Evolutionary conservation across 2,888 invertebrate genomes (phyloP), one percentile per base, ranked within the genome.

Genomic region (Tetranychus piercei): DNA sequence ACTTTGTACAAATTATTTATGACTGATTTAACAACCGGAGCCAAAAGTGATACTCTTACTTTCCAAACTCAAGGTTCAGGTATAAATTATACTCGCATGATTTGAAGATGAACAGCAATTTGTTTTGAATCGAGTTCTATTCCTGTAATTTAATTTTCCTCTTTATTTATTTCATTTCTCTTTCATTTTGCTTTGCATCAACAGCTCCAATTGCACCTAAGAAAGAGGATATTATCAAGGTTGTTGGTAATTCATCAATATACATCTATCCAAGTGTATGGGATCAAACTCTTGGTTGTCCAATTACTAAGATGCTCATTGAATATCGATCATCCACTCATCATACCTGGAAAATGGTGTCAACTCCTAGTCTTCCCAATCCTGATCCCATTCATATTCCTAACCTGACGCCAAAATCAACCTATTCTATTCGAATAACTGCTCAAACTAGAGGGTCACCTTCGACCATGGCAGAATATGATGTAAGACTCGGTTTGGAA

Each of bases 1-100:
- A 92, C 94, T 18, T 87, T 91, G 81, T 95, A 95, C 83, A 93
- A 94, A 82, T 88, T 95, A 78, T 92, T 92, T 81, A 91, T 94
- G 44, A 91, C 91, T 11, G 94, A 94, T 77, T 91, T 92, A 82
- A 95, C 95, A 81, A 89, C 82, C 34, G 82, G 83, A 22, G 79
- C 79, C 15, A 80, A 81, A 72, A 82, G 82, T 73, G 80, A 81
- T 15, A 79, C 80, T 11, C 79, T 84, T 15, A 79, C 80, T 18
- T 81, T 81, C 44, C 80, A 80, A 74, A 84, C 84, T 5, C 81
- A 82, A 76, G 84, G 84, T 11, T 81, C 82, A 74, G 82, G 83
- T 84, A 34, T 34, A 34, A 34, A 34, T 34, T 34, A 34, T 34
- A 34, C 34, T 34, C 34, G 34, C 34, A 78, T 79, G 80, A 20